Base-by-base conservation (phyloP, 2,113 vertebrate genomes). In the Leptosomus discolor region DNA sequence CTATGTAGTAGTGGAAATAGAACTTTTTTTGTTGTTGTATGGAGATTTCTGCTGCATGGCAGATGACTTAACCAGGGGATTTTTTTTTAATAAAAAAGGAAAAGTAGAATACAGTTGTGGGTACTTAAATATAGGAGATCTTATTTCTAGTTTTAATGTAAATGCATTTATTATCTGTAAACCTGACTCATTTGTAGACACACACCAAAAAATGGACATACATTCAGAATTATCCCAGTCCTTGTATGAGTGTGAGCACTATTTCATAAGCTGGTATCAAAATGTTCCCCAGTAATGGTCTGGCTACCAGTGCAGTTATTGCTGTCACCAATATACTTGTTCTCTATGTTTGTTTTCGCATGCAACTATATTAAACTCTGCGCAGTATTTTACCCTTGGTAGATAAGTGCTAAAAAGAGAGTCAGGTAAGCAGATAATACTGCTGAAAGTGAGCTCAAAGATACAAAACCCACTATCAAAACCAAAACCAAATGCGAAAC, bases 121-220 rank as follows among this genome's bases (percentile, higher is more conserved):
- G 65, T 54, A 82, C 94, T 69, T 81, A 65, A 94, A 58, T 76
- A 69, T 12, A 91, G 69, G 88, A n/a, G 45, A 84, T 65, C 12
- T 32, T 82, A 2, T 95, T 92, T 82, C 81, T 95, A 48, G 11
- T 57, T 92, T 97, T 85, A 92, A 73, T 65, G 61, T 90, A 91
- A 94, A 92, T 65, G 65, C 54, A 45, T 75, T 92, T 89, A 15
- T 75, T 94, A 76, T 68, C 61, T 94, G 65, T 75, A 92, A 94
- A 87, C n/a, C 61, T 90, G 95, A 96, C 46, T 94, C 27, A 92
- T 94, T 84, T 87, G 57, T 71, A 51, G 77, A 92, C 83, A 53
- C 16, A 19, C 12, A 20, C 7, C 29, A 24, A 85, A 56, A 88
- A 84, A 20, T 9, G 61, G 36, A 54, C 48, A 24, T 8, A 29